A percentile compares a stretch with the other conserved stretches of the same genome.
Conservation (phyloP, 2,888 invertebrate species). For the Euplagia quadripunctaria region DNA sequence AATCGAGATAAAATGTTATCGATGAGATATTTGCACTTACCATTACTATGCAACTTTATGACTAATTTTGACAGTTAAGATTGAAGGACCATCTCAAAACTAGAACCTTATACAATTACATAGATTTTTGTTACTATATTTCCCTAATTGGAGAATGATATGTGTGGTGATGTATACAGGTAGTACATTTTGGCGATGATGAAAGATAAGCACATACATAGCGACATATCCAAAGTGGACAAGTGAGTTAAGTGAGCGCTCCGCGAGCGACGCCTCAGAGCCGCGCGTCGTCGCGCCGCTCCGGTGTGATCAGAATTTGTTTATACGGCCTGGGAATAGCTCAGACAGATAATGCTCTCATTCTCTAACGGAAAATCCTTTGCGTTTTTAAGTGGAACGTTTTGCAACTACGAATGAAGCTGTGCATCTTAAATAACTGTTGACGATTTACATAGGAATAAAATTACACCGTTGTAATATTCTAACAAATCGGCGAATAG, state of each 20-base stretch:
- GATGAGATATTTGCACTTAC: neutral
- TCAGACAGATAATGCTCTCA: conserved; percentile 77
- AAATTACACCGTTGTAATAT: conserved; percentile 66
- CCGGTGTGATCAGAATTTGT: conserved; percentile 83
- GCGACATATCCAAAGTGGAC: conserved; percentile 52
- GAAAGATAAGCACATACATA: conserved; percentile 48
- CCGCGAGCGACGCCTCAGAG: conserved; percentile 47
- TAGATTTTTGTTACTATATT: too few relatives aligned
- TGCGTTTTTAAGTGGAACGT: conserved; percentile 80
- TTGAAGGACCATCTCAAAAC: neutral
- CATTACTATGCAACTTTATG: neutral
- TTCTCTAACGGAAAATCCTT: conserved; percentile 80
- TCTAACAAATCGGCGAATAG: conserved; percentile 50
- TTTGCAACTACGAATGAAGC: conserved; percentile 80
- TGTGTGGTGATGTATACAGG: conserved; percentile 22
- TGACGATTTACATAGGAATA: conserved; percentile 73
- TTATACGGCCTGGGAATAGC: conserved; percentile 82
- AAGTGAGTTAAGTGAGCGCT: conserved; percentile 35
- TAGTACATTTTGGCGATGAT: conserved; percentile 43
- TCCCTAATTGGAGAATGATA: too few relatives aligned
- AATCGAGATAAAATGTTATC: neutral
- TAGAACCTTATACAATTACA: neutral
- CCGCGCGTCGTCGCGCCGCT: conserved; percentile 59
- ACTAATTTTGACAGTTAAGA: neutral
- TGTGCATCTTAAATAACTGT: conserved; percentile 73